Base-by-base conservation (phyloP, 2,888 invertebrate species). In the Eretmocerus hayati region DNA sequence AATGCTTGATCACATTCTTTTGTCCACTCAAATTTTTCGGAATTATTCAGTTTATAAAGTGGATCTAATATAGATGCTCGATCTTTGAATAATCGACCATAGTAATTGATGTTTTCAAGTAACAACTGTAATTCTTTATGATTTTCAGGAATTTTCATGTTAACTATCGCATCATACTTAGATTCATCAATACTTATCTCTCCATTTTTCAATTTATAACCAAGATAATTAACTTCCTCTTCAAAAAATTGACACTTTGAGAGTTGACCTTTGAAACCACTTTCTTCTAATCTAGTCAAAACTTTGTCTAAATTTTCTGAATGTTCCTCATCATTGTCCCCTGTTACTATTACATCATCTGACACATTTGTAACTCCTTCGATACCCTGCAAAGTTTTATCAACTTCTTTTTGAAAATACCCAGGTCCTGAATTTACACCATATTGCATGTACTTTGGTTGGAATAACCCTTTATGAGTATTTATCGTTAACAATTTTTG, bases 41-140 rank as follows among this genome's bases (percentile, higher is more conserved):
- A 6, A 26, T 50, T 47, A 31, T 18, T 43, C 35, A 21, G 26
- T 22, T 52, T 30, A 41, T 45, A 52, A 5, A 44, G 30, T 22
- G 48, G 52, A n/a, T 5, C 23, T 41, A 44, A 39, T 8, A 39
- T 41, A 19, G 43, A 11, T 13, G 42, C 33, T 16, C 41, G 38
- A 20, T 52, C 19, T 52, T 48, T 46, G 13, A 52, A 35, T 21
- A 52, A 36, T 30, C 48, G 26, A 13, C 42, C 42, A 32, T 52
- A 52, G 18, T 46, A 46, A 35, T 42, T 52, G 13, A 52, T 42
- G 42, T 46, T 42, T 13, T 46, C 49, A 21, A 46, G n/a, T 11
- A 48, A 23, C 26, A 46, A 22, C 33, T 45, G 45, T 38, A 45
- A 42, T 38, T 48, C 46, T 44, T 48, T 51, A 18, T 46, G 46